A percentile compares a stretch with the other conserved stretches of the same genome.
Evolutionary conservation across 2,797 vertebrate species (phyloP).

Genomic region (Crenuchus spilurus): DNA sequence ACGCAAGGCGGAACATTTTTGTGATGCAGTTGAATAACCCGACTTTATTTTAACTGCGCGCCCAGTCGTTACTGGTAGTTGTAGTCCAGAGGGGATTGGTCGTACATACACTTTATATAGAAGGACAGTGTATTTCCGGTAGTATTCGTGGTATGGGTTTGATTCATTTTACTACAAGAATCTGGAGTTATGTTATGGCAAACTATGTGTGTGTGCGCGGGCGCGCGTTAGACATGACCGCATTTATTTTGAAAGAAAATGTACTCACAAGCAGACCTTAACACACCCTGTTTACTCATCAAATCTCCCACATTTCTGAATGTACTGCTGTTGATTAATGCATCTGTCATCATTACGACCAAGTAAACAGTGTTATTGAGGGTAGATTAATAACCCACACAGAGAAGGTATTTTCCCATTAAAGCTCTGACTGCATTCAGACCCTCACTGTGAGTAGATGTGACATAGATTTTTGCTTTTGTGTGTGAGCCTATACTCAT

Average conservation of each 20-base stretch:
- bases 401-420: background rate
- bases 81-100: background rate
- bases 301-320: background rate
- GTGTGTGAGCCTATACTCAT: too few relatives aligned
- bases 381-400: constrained; percentile 6
- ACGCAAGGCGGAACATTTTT: background rate
- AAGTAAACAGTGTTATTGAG: constrained; percentile 55
- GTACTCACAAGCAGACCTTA: too few relatives aligned
- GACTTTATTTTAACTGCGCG: constrained; percentile 28
- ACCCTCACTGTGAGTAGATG: background rate
- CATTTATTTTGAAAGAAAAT: too few relatives aligned
- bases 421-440: background rate
- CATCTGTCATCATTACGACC: constrained; percentile 61
- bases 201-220: too few relatives aligned
- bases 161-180: too few relatives aligned
- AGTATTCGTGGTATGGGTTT: too few relatives aligned
- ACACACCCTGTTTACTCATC: too few relatives aligned
- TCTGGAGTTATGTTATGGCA: too few relatives aligned
- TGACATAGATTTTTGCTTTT: too few relatives aligned
- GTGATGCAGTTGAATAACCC: constrained; percentile 27
- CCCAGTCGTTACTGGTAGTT: background rate
- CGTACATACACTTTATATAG: too few relatives aligned
- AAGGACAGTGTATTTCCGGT: too few relatives aligned
- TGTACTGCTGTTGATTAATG: constrained; percentile 57
- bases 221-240: too few relatives aligned